Evolutionary conservation across 1,140 invertebrate species (phyloP).

Genomic region (Copidosoma floridanum): DNA sequence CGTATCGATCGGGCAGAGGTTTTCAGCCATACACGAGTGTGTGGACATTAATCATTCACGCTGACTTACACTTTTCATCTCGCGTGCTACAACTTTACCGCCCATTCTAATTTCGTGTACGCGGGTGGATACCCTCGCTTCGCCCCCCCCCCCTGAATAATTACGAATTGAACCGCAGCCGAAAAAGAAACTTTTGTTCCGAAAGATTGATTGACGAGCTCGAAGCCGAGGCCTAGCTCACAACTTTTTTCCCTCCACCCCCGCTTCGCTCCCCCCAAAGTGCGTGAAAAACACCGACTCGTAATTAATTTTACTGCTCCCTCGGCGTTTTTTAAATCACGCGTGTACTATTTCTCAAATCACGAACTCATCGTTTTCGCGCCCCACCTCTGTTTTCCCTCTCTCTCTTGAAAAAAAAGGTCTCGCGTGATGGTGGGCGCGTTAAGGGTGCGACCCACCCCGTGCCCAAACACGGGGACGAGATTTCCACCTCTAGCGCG

Average conservation of each 20-base stretch:
- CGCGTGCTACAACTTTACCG: constrained; percentile 51
- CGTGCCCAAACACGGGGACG: no score
- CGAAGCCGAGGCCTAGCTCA: not conserved
- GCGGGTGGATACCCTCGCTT: not conserved
- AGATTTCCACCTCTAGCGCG: no score
- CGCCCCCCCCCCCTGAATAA: not conserved
- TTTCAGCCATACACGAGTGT: constrained; percentile 28
- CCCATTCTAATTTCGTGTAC: constrained; percentile 35
- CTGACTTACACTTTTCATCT: constrained; percentile 45
- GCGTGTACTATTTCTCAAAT: no score
- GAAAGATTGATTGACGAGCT: not conserved
- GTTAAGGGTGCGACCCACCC: no score
- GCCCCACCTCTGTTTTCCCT: not conserved
- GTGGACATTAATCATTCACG: constrained; percentile 33
- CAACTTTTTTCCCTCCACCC: no score
- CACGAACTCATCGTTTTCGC: no score
- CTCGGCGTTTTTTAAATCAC: no score
- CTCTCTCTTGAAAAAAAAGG: not conserved
- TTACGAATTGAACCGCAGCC: not conserved
- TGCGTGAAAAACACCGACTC: no score
- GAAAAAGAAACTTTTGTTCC: not conserved
- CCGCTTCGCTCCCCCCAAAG: not conserved
- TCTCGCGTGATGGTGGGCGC: constrained; percentile 37
- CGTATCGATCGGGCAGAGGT: no score
- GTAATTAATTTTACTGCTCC: no score